These are phyloP conservation scores for Beroe forskalii DNA, from an alignment of 37 sponge, comb jelly and placozoan species.

Conservation along the genomic window DNA sequence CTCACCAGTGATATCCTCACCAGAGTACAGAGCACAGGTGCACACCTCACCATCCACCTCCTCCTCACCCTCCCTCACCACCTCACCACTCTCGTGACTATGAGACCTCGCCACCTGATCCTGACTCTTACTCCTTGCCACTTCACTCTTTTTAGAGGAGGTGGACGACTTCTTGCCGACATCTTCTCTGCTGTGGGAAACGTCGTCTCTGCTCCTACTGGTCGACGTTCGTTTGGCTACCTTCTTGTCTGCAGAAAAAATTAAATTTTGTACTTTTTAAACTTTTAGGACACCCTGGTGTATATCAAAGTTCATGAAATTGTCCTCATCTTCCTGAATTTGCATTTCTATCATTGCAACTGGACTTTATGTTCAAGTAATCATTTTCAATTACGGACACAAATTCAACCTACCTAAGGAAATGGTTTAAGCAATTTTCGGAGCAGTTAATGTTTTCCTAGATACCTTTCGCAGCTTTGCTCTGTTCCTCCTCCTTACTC, in stretches of 20 bases:
- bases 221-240: background rate
- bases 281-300: too few relatives aligned
- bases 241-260: too few relatives aligned
- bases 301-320: too few relatives aligned
- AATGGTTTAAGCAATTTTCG: too few relatives aligned
- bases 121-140: background rate
- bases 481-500: slow-evolving; percentile 30
- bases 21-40: background rate
- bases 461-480: slow-evolving; percentile 10
- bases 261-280: too few relatives aligned
- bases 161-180: background rate
- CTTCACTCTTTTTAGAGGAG: background rate
- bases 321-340: too few relatives aligned
- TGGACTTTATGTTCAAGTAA: too few relatives aligned
- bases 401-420: too few relatives aligned
- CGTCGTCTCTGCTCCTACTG: background rate
- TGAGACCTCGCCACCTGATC: background rate
- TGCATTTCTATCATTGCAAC: too few relatives aligned
- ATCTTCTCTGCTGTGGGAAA: background rate
- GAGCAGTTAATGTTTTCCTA: too few relatives aligned
- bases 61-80: background rate
- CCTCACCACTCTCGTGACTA: background rate
- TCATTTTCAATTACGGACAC: too few relatives aligned
- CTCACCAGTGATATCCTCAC: background rate
- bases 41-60: background rate